A percentile compares a stretch with the other conserved stretches of the same genome.
Conservation (phyloP, 2,113 vertebrate species). For the Aphyosemion australe region DNA sequence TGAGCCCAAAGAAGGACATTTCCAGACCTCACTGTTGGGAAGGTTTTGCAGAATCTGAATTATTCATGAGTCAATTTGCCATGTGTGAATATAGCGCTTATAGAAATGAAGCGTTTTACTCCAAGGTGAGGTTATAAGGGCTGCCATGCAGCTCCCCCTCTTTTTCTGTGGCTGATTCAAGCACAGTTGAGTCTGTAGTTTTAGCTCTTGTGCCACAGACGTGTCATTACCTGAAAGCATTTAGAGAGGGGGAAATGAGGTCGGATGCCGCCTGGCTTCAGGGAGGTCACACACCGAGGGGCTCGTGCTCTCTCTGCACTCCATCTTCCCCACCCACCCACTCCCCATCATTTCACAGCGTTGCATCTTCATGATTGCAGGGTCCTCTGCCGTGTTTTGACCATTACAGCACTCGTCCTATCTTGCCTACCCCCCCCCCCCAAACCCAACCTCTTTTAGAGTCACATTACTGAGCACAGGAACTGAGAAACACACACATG, state of each 20-base stretch:
- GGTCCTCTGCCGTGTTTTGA: constrained; percentile 34
- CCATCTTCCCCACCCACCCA: constrained; percentile 19
- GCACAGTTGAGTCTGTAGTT: constrained; percentile 24
- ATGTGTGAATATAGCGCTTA: constrained; percentile 47
- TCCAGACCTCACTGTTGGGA: constrained; percentile 45
- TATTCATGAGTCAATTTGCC: constrained; percentile 67
- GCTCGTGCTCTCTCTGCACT: constrained; percentile 19
- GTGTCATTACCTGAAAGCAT: constrained; percentile 46
- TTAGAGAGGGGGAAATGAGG: constrained; percentile 38
- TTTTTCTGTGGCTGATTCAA: constrained; percentile 30
- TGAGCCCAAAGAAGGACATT: constrained; percentile 51
- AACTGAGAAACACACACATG: constrained; percentile 19
- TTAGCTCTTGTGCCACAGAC: constrained; percentile 26
- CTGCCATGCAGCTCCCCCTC: constrained; percentile 22
- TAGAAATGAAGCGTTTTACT: constrained; percentile 40
- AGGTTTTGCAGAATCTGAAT: constrained; percentile 59
- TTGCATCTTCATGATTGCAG: constrained; percentile 19
- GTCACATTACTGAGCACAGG: constrained; percentile 32
- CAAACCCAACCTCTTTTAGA: constrained; percentile 32
- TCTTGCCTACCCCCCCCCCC: constrained; percentile 18
- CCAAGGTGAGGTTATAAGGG: constrained; percentile 10
- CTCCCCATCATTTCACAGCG: constrained; percentile 22
- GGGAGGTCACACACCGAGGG: constrained; percentile 38
- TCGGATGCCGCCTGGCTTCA: constrained; percentile 22
- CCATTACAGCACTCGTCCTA: constrained; percentile 25